Evolutionary conservation across 1,140 invertebrate genomes (phyloP).

Genomic region (Drosophila bifasciata): DNA sequence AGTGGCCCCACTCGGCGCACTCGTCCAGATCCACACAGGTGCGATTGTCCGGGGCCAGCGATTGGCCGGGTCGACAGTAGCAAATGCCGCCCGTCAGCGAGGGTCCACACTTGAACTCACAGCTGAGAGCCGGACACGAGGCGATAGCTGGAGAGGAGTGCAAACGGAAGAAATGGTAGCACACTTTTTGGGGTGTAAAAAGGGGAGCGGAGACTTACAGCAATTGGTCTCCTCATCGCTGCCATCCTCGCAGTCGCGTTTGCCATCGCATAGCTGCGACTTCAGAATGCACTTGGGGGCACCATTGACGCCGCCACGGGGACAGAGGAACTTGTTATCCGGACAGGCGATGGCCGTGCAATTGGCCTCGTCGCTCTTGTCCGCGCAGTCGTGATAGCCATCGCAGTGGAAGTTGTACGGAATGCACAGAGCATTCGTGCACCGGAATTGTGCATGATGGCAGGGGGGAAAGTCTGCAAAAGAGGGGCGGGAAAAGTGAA

Average conservation of each 20-base stretch:
- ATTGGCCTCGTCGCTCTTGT: slow-evolving; percentile 95
- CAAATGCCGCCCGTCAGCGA: slow-evolving; percentile 95
- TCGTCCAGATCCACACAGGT: slow-evolving; percentile 96
- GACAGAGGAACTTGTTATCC: slow-evolving; percentile 96
- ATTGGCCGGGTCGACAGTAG: slow-evolving; percentile 92
- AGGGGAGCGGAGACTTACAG: slow-evolving; percentile 88
- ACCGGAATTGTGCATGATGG: slow-evolving; percentile 95
- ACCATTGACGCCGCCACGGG: slow-evolving; percentile 88
- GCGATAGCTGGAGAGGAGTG: slow-evolving; percentile 87
- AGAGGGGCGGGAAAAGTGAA: background rate
- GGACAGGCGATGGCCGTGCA: slow-evolving; percentile 95
- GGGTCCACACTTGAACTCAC: slow-evolving; percentile 95
- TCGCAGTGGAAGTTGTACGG: slow-evolving; percentile 93
- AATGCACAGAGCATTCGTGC: slow-evolving; percentile 96
- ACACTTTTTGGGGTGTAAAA: too few relatives aligned
- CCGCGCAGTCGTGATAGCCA: slow-evolving; percentile 92
- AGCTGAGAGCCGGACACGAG: slow-evolving; percentile 91
- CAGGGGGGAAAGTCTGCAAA: slow-evolving; percentile 94
- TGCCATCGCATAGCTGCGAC: slow-evolving; percentile 94
- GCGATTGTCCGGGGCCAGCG: slow-evolving; percentile 90
- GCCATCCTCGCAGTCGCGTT: slow-evolving; percentile 94
- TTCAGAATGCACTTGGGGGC: slow-evolving; percentile 94
- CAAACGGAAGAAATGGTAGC: slow-evolving; percentile 17
- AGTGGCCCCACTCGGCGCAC: slow-evolving; percentile 97
- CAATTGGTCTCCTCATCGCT: slow-evolving; percentile 95